Evolutionary conservation across 2,888 invertebrate species (phyloP), one percentile per base, ranked within the genome.

Genomic region (Cosmorhoe ocellata): DNA sequence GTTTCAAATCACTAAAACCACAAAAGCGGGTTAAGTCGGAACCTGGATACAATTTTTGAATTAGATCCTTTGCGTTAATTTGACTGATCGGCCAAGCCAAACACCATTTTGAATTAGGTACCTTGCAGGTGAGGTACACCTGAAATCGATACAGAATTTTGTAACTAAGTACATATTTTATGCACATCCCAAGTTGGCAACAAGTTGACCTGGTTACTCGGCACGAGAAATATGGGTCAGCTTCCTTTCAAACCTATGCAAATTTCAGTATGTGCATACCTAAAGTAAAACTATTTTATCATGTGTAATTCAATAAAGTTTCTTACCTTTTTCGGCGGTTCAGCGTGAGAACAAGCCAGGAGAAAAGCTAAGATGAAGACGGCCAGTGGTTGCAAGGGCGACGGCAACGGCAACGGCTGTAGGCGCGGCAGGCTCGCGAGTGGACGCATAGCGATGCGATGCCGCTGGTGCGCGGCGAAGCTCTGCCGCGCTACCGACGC

Each of bases 371-470:
- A n/a, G 3, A 26, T 9, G 14, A 14, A 10, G 18, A 48, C 8
- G n/a, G 38, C 8, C 1, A 43, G 33, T 8, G 36, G 31, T n/a
- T 51, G 41, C 36, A 50, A 45, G 42, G 56, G 37, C 34, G 49
- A 45, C 55, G 52, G 64, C 65, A 59, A 46, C 55, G 52, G 64
- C 65, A 59, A 61, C 52, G 49, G 52, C 59, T 55, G 56, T 51
- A 54, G 52, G 50, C 54, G 14, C 38, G 18, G 2, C 30, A 13
- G 61, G 53, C 59, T 67, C 66, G 72, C 69, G 64, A 57, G 58
- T 64, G 59, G 75, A 72, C 73, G 76, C 88, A 88, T 86, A 79
- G 71, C 84, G 76, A 64, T 76, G 70, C 66, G 48, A 8, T 32
- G 40, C 24, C 14, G 68, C 63, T 76, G 79, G 74, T 72, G 73